Conservation (phyloP, 2,888 invertebrate species). For the Nemapogon koenigi region DNA sequence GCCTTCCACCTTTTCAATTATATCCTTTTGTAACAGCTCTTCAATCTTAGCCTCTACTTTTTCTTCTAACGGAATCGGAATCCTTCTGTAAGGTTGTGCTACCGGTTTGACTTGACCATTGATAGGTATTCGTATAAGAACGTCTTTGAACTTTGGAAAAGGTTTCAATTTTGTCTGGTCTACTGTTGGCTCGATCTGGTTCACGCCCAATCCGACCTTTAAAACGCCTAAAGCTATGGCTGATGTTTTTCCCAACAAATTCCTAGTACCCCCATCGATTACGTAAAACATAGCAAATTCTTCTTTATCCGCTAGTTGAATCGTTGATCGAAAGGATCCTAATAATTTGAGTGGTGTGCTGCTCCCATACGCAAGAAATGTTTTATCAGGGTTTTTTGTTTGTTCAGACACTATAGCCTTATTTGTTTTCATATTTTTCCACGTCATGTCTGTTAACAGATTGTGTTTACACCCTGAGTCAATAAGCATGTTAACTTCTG, state of each 20-base stretch:
- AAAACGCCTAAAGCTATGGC: constrained; percentile 11
- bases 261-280: constrained; percentile 15
- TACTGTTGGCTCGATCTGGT: too few species aligned
- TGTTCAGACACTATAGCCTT: background rate
- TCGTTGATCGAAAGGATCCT: constrained; percentile 7
- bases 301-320: background rate
- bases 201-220: constrained; percentile 5
- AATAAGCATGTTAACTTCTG: constrained; percentile 19
- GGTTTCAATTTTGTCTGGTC: background rate
- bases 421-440: constrained; percentile 5
- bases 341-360: constrained; percentile 8
- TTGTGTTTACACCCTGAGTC: constrained; percentile 18
- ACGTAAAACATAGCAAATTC: constrained; percentile 15
- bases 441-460: constrained; percentile 14
- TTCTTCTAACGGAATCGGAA: constrained; percentile 14
- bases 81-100: constrained; percentile 12
- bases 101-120: constrained; percentile 12
- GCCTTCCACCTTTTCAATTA: constrained; percentile 22
- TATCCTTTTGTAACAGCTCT: constrained; percentile 18
- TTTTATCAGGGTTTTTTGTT: constrained; percentile 6
- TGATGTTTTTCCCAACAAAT: constrained; percentile 18
- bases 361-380: constrained; percentile 12
- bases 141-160: constrained; percentile 5
- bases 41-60: constrained; percentile 17
- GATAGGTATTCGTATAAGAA: constrained; percentile 13